Evolutionary conservation across 2,113 vertebrate genomes (phyloP).

Genomic region (Mustelus asterias): DNA sequence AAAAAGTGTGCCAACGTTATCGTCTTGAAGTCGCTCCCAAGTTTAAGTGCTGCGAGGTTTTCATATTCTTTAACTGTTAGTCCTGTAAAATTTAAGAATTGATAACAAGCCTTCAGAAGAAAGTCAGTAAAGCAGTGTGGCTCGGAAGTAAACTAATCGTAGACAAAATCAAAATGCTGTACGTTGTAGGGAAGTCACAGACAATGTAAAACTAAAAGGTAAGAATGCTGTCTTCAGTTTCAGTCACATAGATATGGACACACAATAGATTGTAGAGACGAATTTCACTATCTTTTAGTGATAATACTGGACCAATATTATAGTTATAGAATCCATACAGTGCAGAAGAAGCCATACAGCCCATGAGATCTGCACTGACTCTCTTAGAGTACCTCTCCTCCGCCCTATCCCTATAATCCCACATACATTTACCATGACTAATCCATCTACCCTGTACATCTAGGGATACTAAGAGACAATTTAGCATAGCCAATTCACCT

Average conservation of each 20-base stretch:
- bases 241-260: background rate
- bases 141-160: background rate
- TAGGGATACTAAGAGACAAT: too few species aligned
- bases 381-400: too few species aligned
- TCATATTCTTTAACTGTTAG: constrained; percentile 71
- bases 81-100: constrained; percentile 54
- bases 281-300: background rate
- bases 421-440: too few species aligned
- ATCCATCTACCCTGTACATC: too few species aligned
- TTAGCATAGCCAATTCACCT: too few species aligned
- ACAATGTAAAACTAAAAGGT: background rate
- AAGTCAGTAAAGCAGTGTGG: background rate
- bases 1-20: constrained; percentile 72
- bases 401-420: too few species aligned
- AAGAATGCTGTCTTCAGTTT: background rate
- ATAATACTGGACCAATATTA: background rate
- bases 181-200: background rate
- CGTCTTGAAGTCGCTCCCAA: constrained; percentile 54
- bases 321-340: background rate
- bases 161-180: background rate
- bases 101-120: background rate
- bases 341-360: too few species aligned
- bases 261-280: background rate
- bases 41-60: constrained; percentile 67
- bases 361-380: too few species aligned